phyloP scores from a whole-genome alignment of 2,113 vertebrate species.

The Ailuropoda melanoleuca region DNA sequence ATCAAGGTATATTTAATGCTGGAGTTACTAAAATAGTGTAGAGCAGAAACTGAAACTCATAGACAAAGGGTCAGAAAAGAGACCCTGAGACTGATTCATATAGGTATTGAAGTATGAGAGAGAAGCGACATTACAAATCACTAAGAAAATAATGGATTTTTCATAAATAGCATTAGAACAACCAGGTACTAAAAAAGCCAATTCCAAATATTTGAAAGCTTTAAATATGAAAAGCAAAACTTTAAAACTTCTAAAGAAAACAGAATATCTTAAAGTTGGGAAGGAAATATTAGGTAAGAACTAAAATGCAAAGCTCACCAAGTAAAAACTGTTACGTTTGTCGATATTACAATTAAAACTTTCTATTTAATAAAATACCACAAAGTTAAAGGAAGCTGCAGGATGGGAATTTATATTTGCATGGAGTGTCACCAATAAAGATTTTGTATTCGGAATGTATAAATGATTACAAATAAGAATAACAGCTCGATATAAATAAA shows the following conservation, averaged over 20 bases:
- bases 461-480: slow-evolving; percentile 28
- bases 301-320: background rate
- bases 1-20: background rate
- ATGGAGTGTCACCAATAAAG: background rate
- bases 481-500: background rate
- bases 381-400: background rate
- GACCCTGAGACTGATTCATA: background rate
- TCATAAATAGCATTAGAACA: background rate
- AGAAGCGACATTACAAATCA: background rate
- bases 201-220: background rate
- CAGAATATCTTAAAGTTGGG: background rate
- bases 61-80: background rate
- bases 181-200: background rate
- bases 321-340: background rate
- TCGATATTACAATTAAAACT: background rate
- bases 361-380: background rate
- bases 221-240: slow-evolving; percentile 15
- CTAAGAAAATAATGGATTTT: background rate
- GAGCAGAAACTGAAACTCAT: background rate
- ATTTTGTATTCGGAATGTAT: background rate
- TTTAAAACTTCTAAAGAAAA: background rate
- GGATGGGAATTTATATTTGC: slow-evolving; percentile 1
- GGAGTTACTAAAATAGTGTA: background rate
- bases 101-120: background rate
- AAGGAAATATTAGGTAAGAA: background rate